Conservation (phyloP, 2,113 vertebrate genomes). For the Tetraodon nigroviridis region DNA sequence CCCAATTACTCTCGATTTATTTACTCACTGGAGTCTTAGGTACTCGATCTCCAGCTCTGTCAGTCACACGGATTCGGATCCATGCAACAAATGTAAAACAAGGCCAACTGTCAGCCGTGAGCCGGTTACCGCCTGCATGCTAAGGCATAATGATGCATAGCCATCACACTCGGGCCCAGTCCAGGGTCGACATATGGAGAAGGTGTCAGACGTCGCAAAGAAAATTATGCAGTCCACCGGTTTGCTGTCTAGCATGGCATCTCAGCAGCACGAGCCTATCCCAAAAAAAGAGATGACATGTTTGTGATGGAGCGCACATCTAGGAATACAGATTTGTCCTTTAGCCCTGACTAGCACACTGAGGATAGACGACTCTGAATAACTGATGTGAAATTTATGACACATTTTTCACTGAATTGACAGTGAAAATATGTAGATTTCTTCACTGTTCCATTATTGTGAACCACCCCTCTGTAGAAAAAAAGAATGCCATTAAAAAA, state of each 20-base stretch:
- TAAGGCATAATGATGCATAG: constrained; percentile 78
- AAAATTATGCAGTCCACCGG: constrained; percentile 75
- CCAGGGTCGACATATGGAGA: constrained; percentile 72
- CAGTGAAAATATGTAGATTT: constrained; percentile 11
- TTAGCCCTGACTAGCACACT: constrained; percentile 48
- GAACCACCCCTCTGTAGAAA: no score
- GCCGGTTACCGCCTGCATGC: constrained; percentile 69
- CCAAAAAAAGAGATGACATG: constrained; percentile 69
- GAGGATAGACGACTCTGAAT: constrained; percentile 49
- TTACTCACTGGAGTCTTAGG: constrained; percentile 67
- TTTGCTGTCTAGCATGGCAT: constrained; percentile 67
- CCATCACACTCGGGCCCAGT: constrained; percentile 74
- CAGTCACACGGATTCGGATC: constrained; percentile 67
- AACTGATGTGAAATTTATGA: constrained; percentile 47
- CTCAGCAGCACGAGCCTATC: constrained; percentile 52
- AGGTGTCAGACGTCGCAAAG: constrained; percentile 70
- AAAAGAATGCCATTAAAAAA: no score
- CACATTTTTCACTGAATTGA: constrained; percentile 19
- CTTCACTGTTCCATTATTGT: not conserved
- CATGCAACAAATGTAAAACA: constrained; percentile 79
- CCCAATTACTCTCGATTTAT: constrained; percentile 62
- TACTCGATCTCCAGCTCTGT: constrained; percentile 67
- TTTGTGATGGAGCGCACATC: constrained; percentile 63
- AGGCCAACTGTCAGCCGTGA: constrained; percentile 74
- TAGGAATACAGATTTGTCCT: constrained; percentile 60